phyloP scores from a whole-genome alignment of 2,888 invertebrate genomes.

The Cryptops parisi region DNA sequence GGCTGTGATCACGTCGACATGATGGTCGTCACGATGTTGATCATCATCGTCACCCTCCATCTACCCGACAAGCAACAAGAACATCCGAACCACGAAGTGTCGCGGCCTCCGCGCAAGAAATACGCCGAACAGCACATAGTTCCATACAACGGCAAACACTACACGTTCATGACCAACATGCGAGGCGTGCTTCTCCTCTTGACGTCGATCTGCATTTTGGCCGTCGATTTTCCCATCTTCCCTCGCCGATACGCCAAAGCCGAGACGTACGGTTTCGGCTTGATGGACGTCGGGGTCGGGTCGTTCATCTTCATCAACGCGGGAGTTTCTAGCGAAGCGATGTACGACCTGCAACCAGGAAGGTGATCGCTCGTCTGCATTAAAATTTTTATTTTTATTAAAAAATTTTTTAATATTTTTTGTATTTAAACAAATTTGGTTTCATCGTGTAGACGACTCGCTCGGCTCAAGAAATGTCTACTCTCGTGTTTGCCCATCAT shows the following conservation, averaged over 20 bases:
- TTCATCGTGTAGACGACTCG: not conserved
- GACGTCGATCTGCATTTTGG: conserved; percentile 70
- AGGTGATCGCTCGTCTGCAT: not conserved
- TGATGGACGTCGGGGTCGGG: conserved; percentile 96
- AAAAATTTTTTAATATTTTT: too few relatives aligned
- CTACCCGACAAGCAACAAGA: not conserved
- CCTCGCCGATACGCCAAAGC: conserved; percentile 79
- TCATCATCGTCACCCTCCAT: not conserved
- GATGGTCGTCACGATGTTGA: not conserved
- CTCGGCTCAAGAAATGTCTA: conserved; percentile 1
- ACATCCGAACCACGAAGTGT: not conserved
- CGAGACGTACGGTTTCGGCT: conserved; percentile 62
- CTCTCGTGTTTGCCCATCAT: conserved; percentile 27
- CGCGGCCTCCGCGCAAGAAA: not conserved
- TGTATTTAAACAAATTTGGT: too few relatives aligned
- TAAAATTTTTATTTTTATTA: conserved; percentile 36
- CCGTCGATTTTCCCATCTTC: conserved; percentile 81
- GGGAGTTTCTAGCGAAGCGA: conserved; percentile 41
- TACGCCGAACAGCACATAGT: not conserved
- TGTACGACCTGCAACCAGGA: conserved; percentile 16
- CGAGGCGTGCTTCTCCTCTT: conserved; percentile 55
- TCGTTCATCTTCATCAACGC: conserved; percentile 70
- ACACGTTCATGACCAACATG: conserved; percentile 42
- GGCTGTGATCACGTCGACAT: not conserved
- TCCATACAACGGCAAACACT: not conserved